A percentile compares a stretch with the other conserved stretches of the same genome.
Conservation (phyloP, 2,888 invertebrate genomes). For the Portevinia maculata region DNA sequence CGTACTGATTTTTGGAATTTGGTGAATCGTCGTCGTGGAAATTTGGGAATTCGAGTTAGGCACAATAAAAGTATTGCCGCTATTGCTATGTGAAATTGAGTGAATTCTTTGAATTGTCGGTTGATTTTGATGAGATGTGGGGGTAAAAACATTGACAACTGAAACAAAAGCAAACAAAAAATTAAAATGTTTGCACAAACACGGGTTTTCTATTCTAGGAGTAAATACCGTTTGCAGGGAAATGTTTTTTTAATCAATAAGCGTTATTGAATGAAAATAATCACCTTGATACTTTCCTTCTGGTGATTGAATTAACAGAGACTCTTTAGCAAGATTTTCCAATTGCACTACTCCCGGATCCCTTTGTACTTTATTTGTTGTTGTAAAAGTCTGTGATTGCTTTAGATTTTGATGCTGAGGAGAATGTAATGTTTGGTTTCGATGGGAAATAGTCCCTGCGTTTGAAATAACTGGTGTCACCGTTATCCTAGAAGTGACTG, state of each 20-base stretch:
- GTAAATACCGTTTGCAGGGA: not conserved
- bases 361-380: conserved; percentile 63
- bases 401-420: conserved; percentile 56
- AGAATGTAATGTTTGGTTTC: conserved; percentile 43
- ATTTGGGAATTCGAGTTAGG: conserved; percentile 63
- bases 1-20: conserved; percentile 76
- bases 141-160: conserved; percentile 80
- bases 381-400: conserved; percentile 67
- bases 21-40: conserved; percentile 70
- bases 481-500: conserved; percentile 57
- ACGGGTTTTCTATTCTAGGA: not conserved
- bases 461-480: conserved; percentile 57
- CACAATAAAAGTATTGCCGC: conserved; percentile 72
- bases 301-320: conserved; percentile 80
- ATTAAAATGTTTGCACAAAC: not conserved
- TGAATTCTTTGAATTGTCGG: conserved; percentile 75
- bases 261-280: not conserved
- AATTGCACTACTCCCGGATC: conserved; percentile 75
- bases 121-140: conserved; percentile 74
- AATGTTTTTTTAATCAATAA: not conserved
- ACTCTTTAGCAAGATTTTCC: conserved; percentile 78
- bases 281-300: conserved; percentile 81
- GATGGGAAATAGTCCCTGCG: conserved; percentile 40
- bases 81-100: conserved; percentile 74
- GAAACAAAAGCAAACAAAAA: conserved; percentile 25